A percentile compares a stretch with the other conserved stretches of the same genome.
These are phyloP conservation scores for Neostethus bicornis DNA, from an alignment of 2,797 vertebrate species.

Conservation along the genomic window DNA sequence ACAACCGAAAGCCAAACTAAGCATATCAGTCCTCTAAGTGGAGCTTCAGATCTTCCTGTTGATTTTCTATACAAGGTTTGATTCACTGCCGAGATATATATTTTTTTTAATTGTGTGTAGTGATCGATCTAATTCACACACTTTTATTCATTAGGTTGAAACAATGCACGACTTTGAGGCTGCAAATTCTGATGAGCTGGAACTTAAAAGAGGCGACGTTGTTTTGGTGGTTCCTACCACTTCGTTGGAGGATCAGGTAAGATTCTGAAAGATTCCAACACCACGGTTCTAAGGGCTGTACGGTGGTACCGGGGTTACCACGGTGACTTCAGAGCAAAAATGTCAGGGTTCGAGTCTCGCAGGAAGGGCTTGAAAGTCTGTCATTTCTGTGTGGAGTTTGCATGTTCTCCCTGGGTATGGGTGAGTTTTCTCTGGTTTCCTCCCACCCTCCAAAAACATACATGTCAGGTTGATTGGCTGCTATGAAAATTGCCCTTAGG, in stretches of 20 bases:
- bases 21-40: conserved; percentile 60
- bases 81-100: background rate
- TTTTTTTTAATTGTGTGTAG: background rate
- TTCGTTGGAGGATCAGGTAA: conserved; percentile 91
- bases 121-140: background rate
- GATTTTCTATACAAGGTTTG: conserved; percentile 91
- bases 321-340: too few species aligned
- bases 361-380: too few species aligned
- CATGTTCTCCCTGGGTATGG: too few species aligned
- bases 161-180: conserved; percentile 95
- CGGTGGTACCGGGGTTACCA: too few species aligned
- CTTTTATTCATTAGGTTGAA: conserved; percentile 83
- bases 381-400: too few species aligned
- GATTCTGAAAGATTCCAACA: too few species aligned
- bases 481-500: too few species aligned
- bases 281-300: too few species aligned
- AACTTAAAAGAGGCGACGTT: conserved; percentile 88
- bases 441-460: too few species aligned
- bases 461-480: too few species aligned
- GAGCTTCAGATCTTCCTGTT: conserved; percentile 71
- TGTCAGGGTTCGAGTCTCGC: too few species aligned
- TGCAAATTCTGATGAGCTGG: conserved; percentile 93
- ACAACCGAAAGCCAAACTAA: conserved; percentile 47
- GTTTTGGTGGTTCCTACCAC: conserved; percentile 90
- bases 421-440: too few species aligned